A percentile compares a stretch with the other conserved stretches of the same genome.
Evolutionary conservation across 1,140 invertebrate species (phyloP).

Genomic region (Campoletis sonorensis): DNA sequence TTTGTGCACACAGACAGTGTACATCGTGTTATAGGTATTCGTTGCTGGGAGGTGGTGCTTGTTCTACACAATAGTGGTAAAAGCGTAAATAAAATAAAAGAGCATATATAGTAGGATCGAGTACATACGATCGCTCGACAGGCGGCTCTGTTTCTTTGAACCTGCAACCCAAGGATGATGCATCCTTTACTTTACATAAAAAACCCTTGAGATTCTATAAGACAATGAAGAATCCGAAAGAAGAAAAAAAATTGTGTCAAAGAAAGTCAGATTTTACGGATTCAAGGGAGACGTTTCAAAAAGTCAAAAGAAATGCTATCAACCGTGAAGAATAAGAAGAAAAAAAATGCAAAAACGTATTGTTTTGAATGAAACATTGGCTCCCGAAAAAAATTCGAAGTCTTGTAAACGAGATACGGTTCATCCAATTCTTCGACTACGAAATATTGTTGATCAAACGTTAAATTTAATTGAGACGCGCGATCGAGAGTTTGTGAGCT

Average conservation of each 20-base stretch:
- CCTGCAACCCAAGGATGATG: slow-evolving; percentile 83
- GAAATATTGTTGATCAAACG: no score
- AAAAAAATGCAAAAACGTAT: background rate
- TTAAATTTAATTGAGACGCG: no score
- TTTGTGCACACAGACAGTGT: background rate
- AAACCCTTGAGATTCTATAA: slow-evolving; percentile 46
- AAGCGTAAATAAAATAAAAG: slow-evolving; percentile 45
- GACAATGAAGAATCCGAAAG: slow-evolving; percentile 25
- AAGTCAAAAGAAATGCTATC: background rate
- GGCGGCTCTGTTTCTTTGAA: slow-evolving; percentile 92
- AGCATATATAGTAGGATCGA: slow-evolving; percentile 74
- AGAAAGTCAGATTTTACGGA: slow-evolving; percentile 1
- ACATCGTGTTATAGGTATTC: slow-evolving; percentile 11
- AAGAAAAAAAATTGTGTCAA: background rate
- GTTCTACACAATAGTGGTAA: slow-evolving; percentile 37
- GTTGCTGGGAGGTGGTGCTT: slow-evolving; percentile 29
- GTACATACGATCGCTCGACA: slow-evolving; percentile 92
- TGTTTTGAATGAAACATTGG: no score
- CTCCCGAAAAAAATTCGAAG: no score
- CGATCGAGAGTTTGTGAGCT: no score
- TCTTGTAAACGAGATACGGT: no score
- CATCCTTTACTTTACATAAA: slow-evolving; percentile 52
- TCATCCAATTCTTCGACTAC: no score
- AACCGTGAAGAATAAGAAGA: background rate
- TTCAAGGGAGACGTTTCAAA: background rate